Percentiles rank a stretch among this genome's conserved stretches.
Conservation (phyloP, 1,140 invertebrate genomes). For the Trichonephila clavata region DNA sequence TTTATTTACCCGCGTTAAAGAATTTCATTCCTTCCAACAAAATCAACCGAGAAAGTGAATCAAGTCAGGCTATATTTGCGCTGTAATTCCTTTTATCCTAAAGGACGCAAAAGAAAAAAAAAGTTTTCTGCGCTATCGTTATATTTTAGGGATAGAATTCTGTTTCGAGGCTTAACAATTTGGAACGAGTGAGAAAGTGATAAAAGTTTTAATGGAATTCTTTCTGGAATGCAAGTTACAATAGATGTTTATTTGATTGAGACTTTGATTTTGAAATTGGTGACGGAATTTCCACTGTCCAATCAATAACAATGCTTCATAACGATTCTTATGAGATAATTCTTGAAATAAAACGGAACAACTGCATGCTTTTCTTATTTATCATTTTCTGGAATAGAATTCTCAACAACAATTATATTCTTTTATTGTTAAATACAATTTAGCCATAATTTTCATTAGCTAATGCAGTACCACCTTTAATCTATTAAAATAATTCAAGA, state of each 20-base stretch:
- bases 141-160: background rate
- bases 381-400: too few species aligned
- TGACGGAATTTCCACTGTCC: background rate
- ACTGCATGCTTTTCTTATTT: too few species aligned
- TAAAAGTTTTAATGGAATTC: background rate
- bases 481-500: too few species aligned
- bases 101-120: background rate
- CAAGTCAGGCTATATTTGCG: background rate
- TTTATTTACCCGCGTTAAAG: background rate
- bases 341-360: too few species aligned
- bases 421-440: too few species aligned
- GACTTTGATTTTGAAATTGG: background rate
- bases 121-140: background rate
- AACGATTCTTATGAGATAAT: too few species aligned
- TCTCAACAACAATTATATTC: too few species aligned
- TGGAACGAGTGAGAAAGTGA: background rate
- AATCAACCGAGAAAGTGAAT: background rate
- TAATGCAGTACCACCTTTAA: too few species aligned
- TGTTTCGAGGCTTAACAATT: background rate
- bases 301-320: too few species aligned
- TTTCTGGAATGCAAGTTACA: background rate
- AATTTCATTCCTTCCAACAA: conserved; percentile 8
- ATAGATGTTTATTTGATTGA: background rate
- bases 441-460: too few species aligned
- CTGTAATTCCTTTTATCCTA: background rate